Evolutionary conservation across 2,113 vertebrate genomes (phyloP), one percentile per base, ranked within the genome.

Genomic region (Apteryx mantelli): DNA sequence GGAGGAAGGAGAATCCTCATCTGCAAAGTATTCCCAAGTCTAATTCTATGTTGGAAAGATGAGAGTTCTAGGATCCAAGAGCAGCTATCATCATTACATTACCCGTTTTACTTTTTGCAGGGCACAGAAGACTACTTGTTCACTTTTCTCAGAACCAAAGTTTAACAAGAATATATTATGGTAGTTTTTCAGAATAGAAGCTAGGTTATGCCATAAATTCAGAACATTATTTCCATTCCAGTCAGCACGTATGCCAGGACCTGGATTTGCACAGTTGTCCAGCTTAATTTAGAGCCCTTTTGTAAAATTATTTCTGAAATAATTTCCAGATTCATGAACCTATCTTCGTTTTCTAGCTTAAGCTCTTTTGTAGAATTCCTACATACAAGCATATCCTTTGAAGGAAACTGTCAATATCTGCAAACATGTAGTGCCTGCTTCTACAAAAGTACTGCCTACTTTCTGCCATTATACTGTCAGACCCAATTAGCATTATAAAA

Each of bases 371-470:
- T 28, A 46, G 53, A 58, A 46, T 52, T 93, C 74, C 65, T 83
- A 30, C 16, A 36, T 4, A 46, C 0, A 9, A 93, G 80, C 34
- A 83, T 42, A 95, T 38, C 64, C 60, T 88, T 83, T 36, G 86
- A 56, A 61, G 90, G 82, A 81, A 91, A 46, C 24, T 81, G 81
- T 61, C 91, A 91, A 5, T 71, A 91, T 78, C 76, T 90, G 94
- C 93, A 95, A 95, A 97, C 89, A 93, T 52, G 52, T n/a, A 83
- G 73, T 20, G 91, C 86, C 91, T 93, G 60, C 73, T 90, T 52
- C 88, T 50, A 36, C n/a, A 44, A 58, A 69, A 58, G 44, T 26
- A 78, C 87, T 89, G 86, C 93, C 95, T 97, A 89, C 94, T 50
- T 95, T 53, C 82, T 50, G 89, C 70, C 89, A 93, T 28, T 73